Conservation (phyloP, 2,888 invertebrate genomes). For the Cheilosia soror region DNA sequence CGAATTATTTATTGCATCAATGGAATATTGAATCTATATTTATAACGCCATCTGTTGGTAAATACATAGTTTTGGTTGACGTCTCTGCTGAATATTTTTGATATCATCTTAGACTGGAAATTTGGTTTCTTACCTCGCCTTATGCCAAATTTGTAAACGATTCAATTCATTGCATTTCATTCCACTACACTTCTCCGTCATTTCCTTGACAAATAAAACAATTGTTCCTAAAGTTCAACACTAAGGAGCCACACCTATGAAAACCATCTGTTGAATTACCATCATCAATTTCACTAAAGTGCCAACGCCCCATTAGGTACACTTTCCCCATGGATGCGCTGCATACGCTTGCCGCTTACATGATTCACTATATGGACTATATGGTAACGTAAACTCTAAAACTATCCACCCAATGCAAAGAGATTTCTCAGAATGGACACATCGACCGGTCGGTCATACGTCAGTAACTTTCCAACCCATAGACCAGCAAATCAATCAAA, state of each 20-base stretch:
- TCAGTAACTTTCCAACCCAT: conserved; percentile 34
- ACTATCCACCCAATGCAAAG: background rate
- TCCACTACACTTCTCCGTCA: background rate
- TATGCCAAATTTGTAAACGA: no score
- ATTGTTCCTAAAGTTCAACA: background rate
- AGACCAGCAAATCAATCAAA: conserved; percentile 32
- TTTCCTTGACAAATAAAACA: background rate
- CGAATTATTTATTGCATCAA: no score
- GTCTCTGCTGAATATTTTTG: no score
- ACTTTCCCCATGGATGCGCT: conserved; percentile 49
- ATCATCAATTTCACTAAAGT: background rate
- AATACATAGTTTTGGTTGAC: no score
- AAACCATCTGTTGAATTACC: background rate
- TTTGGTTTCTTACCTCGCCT: no score
- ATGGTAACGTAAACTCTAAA: background rate
- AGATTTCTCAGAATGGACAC: conserved; percentile 30
- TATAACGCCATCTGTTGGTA: no score
- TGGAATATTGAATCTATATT: no score
- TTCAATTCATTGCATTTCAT: no score
- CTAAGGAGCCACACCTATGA: background rate
- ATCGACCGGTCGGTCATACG: conserved; percentile 33
- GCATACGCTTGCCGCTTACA: conserved; percentile 4
- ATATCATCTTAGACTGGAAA: no score
- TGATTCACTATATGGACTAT: conserved; percentile 15
- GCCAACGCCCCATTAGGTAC: conserved; percentile 22